phyloP scores from a whole-genome alignment of 2,888 invertebrate genomes.

The Zygogramma bicolorata region DNA sequence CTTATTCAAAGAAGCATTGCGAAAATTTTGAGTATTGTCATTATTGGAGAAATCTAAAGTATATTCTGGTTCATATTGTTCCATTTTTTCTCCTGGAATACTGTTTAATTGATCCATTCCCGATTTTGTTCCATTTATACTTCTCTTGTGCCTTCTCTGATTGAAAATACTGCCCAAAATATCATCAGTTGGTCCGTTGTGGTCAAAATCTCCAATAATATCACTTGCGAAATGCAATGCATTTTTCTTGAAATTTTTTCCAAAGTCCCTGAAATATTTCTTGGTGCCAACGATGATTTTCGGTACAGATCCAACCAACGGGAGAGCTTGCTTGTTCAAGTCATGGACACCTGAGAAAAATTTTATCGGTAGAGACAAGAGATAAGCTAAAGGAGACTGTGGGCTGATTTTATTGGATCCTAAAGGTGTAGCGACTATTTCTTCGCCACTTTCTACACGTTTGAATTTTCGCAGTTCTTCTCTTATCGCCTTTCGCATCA shows the following conservation, averaged over 20 bases:
- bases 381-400: constrained; percentile 57
- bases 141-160: constrained; percentile 36
- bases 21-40: constrained; percentile 31
- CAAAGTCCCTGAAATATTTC: constrained; percentile 58
- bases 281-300: constrained; percentile 57
- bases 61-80: constrained; percentile 44
- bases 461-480: constrained; percentile 47
- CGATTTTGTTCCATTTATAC: neutral
- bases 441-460: constrained; percentile 32
- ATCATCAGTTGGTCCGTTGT: constrained; percentile 34
- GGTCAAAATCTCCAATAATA: constrained; percentile 58
- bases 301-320: constrained; percentile 59
- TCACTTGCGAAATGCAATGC: constrained; percentile 58
- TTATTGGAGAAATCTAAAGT: constrained; percentile 27
- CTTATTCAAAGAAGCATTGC: constrained; percentile 25
- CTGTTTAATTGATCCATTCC: neutral
- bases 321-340: constrained; percentile 54
- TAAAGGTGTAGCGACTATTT: constrained; percentile 15
- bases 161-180: constrained; percentile 33
- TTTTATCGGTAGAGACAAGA: constrained; percentile 59
- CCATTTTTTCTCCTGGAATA: neutral
- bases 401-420: constrained; percentile 43
- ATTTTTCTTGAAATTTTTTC: constrained; percentile 58
- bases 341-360: constrained; percentile 57
- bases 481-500: constrained; percentile 42